phyloP scores from a whole-genome alignment of 2,888 invertebrate genomes.

The Thymelicus sylvestris region DNA sequence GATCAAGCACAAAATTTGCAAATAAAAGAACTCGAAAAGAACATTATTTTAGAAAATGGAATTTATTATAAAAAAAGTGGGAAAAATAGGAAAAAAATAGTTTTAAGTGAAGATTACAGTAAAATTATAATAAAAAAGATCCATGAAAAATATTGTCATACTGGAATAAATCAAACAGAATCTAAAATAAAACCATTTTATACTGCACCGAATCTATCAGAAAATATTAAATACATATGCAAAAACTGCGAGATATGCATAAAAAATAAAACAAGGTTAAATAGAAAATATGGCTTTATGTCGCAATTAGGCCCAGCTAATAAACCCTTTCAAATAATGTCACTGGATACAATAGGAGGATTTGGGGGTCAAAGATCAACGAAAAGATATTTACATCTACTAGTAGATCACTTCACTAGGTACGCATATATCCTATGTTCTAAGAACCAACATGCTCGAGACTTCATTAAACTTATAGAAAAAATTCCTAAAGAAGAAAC shows the following conservation, averaged over 20 bases:
- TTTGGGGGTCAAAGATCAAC: constrained; percentile 47
- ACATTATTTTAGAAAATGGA: constrained; percentile 25
- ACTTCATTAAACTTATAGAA: too few species aligned
- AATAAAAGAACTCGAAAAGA: constrained; percentile 32
- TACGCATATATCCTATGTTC: constrained; percentile 44
- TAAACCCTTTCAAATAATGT: constrained; percentile 42
- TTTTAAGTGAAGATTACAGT: constrained; percentile 39
- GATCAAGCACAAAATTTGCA: constrained; percentile 38
- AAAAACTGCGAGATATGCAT: constrained; percentile 42
- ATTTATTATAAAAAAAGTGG: constrained; percentile 39
- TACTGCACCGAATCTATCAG: constrained; percentile 39
- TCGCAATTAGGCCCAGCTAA: constrained; percentile 45
- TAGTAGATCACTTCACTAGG: constrained; percentile 41
- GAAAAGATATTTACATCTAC: constrained; percentile 46
- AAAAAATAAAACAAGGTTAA: constrained; percentile 43
- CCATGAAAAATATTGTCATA: constrained; percentile 38
- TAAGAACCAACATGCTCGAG: constrained; percentile 3
- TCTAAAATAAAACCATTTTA: constrained; percentile 37
- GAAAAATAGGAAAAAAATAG: constrained; percentile 38
- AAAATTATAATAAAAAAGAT: constrained; percentile 36
- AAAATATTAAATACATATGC: constrained; percentile 40
- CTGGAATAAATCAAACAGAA: constrained; percentile 41
- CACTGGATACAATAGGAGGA: constrained; percentile 46
- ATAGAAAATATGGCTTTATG: constrained; percentile 44
- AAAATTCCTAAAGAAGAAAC: too few species aligned